Evolutionary conservation across 2,888 invertebrate genomes (phyloP).

Genomic region (Tiliacea aurago): DNA sequence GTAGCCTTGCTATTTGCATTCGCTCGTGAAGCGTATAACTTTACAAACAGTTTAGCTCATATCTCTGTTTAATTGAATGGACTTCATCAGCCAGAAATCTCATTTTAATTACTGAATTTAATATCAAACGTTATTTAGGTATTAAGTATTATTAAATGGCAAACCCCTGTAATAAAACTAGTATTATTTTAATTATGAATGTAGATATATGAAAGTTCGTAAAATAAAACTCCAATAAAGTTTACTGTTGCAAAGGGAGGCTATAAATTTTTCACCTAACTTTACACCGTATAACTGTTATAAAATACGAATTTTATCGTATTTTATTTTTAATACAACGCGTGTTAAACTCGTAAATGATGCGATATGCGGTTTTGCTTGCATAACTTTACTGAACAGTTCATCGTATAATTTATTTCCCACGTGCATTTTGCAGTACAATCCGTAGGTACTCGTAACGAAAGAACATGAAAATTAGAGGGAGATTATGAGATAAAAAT

Average conservation of each 20-base stretch:
- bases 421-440: neutral
- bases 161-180: neutral
- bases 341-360: conserved; percentile 19
- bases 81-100: conserved; percentile 31
- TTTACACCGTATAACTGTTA: conserved; percentile 30
- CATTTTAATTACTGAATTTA: conserved; percentile 14
- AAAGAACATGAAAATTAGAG: neutral
- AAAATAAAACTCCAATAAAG: conserved; percentile 50
- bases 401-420: neutral
- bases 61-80: conserved; percentile 43
- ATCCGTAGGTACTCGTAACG: neutral
- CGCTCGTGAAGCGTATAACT: conserved; percentile 37
- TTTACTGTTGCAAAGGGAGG: conserved; percentile 30
- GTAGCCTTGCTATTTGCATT: conserved; percentile 42
- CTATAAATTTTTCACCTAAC: conserved; percentile 49
- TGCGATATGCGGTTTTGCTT: conserved; percentile 22
- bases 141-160: neutral
- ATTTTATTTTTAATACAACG: conserved; percentile 19
- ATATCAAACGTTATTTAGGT: conserved; percentile 2
- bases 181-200: conserved; percentile 32
- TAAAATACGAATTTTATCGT: conserved; percentile 24
- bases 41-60: conserved; percentile 42
- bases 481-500: neutral
- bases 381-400: conserved; percentile 15
- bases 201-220: conserved; percentile 25